Base-by-base conservation (phyloP, 2,113 vertebrate species). In the Pollimyrus isidori region DNA sequence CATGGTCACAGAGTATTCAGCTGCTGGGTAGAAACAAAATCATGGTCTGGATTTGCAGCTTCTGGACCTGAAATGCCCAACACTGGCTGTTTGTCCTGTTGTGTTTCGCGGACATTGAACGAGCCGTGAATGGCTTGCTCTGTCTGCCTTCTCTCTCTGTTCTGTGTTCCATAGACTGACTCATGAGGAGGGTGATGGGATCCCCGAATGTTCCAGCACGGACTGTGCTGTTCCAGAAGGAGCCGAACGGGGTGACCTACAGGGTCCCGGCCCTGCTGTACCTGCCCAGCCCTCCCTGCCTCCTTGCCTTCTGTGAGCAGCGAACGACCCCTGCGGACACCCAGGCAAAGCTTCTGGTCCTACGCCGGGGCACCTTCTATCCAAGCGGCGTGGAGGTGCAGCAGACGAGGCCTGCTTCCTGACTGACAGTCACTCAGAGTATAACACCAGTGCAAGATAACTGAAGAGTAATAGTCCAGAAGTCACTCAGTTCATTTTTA, bases 291-390 rank as follows among this genome's bases (percentile, higher is more conserved):
- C 95, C 93, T 89, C 93, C 94, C 84, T 95, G 94, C n/a, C 95
- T 99, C 90, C 93, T 99, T 94, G 97, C 97, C 0, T 99, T 99
- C 2, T 98, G 97, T 0, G 98, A 99, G 92, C 96, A 99, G 95
- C 94, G 98, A 6, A 94, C 97, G 76, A 97, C 96, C 26, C 95
- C 96, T 0, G 95, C 96, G 0, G 98, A 99, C 46, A 93, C 97
- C 17, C 96, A 98, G 3, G 98, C 98, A 87, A 97, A 99, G 91
- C 94, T 98, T 90, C 95, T 99, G 90, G 97, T 97, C 88, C 93
- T 98, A 93, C 96, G 97, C 91, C 96, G 96, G 0, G 98, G 98
- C 11, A 91, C 91, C 0, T 95, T 98, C 93, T 95, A 96, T 4
- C 93, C 94, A 73, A 96, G 93, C 92, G 96, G 97, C 0, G 97